Base-by-base conservation (phyloP, 2,113 vertebrate species). In the Uropsilus gracilis region DNA sequence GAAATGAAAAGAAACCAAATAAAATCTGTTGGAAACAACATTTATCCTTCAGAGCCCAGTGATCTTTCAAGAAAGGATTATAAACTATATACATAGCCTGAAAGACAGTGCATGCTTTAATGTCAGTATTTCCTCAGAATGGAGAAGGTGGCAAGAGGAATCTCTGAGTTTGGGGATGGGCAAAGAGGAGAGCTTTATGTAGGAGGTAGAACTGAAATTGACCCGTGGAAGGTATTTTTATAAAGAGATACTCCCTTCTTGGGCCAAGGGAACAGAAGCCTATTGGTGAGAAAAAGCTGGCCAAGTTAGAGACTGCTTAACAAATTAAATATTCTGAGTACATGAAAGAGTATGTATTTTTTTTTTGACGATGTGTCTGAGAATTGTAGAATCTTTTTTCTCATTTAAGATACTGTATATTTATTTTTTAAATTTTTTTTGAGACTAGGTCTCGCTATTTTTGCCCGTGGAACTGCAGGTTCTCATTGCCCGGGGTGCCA, bases 1-100 rank as follows among this genome's bases (percentile, higher is more conserved):
- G 39, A 95, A 20, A 94, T 68, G 12, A 84, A 86, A 91, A 91
- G 50, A 96, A 90, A 82, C 26, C 72, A 85, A 34, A 30, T 42
- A 32, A 84, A 83, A n/a, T 87, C 48, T 90, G 17, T 2, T 71
- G 64, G 85, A 87, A 68, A 64, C 14, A 87, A 30, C 88, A 48
- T 18, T 12, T 9, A 6, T 26, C 44, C 64, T 87, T 86, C n/a
- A 89, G 11, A 84, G 80, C 39, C 32, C n/a, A 72, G 9, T 91
- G 30, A 39, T 39, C 59, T 77, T 32, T 89, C 28, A 78, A 59
- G 18, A 89, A 80, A 42, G 68, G 30, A 34, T 57, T 64, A 32
- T 76, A 71, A 80, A 85, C 86, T 63, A 69, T 64, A 48, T 64
- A 11, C 46, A 72, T 50, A 39, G 88, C 57, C 42, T 86, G 10